Evolutionary conservation across 2,113 vertebrate species (phyloP), one percentile per base, ranked within the genome.

Genomic region (Podarcis raffonei): DNA sequence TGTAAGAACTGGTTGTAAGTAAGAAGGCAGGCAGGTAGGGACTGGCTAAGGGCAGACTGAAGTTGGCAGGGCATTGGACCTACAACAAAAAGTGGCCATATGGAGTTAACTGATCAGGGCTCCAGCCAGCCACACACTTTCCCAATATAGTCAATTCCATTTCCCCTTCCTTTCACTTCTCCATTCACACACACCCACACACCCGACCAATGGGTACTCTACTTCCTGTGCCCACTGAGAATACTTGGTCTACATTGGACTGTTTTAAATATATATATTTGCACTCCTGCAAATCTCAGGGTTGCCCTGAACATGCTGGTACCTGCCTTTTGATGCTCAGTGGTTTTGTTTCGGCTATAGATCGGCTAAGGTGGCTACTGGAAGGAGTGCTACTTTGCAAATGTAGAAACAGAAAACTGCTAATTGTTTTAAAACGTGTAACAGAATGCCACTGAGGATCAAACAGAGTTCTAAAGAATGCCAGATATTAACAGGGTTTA

Each of bases 371-470:
- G 13, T 82, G 9, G 4, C 42, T 27, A 37, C 37, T 66, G 30
- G 25, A 82, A 22, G 62, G 20, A n/a, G 18, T 81, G 20, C n/a
- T 35, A 5, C 35, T 62, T 9, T 25, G 18, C 39, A 32, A 20
- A 90, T 84, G 11, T 68, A 84, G 20, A 65, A 71, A 57, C 75
- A 27, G 18, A 86, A 88, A 30, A 90, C 59, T 91, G 89, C 87
- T 84, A 83, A 89, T 95, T 94, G 27, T 1, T 78, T 93, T 92
- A 87, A 89, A 91, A 78, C 69, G 85, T 65, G 59, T 83, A 18
- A 62, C 69, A 69, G 90, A 87, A 62, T 88, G 39, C 91, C 93
- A 92, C 92, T 91, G 94, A 92, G 84, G 87, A 74, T 77, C 93
- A 35, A 93, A 80, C 85, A 87, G 85, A 89, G 77, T 87, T 95